Base-by-base conservation (phyloP, 2,797 vertebrate species). In the Poecile montanus region DNA sequence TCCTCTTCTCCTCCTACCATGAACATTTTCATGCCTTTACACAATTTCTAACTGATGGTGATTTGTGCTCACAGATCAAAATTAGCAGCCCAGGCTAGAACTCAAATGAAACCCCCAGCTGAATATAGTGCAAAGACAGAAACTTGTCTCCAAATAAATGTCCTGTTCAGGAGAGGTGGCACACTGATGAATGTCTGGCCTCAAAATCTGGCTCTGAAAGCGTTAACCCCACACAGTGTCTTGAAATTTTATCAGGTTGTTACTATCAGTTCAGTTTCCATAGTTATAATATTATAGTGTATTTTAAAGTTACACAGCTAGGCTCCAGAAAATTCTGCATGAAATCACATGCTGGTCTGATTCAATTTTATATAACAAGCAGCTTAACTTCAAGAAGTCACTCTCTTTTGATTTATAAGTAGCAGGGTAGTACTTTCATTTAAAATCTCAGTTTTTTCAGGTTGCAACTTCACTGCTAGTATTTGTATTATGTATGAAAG, bases 401-500 rank as follows among this genome's bases (percentile, higher is more conserved):
- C 57, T 77, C 9, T 70, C 75, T 61, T 91, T 88, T 89, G 75
- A 77, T 77, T 92, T 85, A 9, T 85, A 87, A 94, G 82, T 91
- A 94, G 78, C 89, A 71, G 68, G 61, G 68, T 73, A 91, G 82
- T 77, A 85, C 70, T 94, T 92, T 78, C 32, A 83, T 93, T 91
- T 93, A 72, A 85, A 92, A 91, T 78, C 79, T 83, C 71, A 17
- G 30, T 87, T 92, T 95, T 93, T 79, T 91, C 68, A 76, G 53
- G 71, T 85, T 77, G 45, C 82, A 89, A 40, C 68, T 93, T 82
- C 56, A 40, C 65, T 85, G 87, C 57, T 85, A 42, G 34, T 79
- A 82, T 93, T 89, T 93, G 70, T 94, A 63, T 82, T 89, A 67
- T 30, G 48, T 53, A 36, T 85, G 60, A 70, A 93, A 92, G 79